These are phyloP conservation scores for Pteromalus puparum DNA, from an alignment of 1,140 invertebrate genomes.

Conservation along the genomic window DNA sequence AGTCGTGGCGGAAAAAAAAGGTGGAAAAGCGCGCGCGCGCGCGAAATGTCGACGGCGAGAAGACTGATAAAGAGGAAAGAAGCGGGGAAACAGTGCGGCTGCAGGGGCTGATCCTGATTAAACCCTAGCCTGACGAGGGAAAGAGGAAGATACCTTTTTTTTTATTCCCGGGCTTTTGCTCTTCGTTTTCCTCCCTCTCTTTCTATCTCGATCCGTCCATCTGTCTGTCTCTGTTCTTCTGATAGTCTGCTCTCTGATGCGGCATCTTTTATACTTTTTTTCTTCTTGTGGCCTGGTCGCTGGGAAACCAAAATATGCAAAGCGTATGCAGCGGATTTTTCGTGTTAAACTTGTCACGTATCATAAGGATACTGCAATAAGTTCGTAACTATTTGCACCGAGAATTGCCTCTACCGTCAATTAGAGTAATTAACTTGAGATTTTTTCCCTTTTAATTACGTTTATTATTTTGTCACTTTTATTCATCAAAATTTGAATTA, in stretches of 20 bases:
- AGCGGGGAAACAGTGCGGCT: slow-evolving; percentile 52
- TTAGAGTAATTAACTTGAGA: too few relatives aligned
- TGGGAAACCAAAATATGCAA: not conserved
- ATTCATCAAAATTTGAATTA: too few relatives aligned
- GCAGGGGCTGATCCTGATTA: slow-evolving; percentile 67
- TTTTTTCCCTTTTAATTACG: too few relatives aligned
- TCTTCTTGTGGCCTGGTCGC: not conserved
- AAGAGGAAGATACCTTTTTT: slow-evolving; percentile 33
- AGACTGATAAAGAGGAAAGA: slow-evolving; percentile 52
- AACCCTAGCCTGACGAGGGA: slow-evolving; percentile 52
- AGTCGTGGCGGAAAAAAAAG: slow-evolving; percentile 25
- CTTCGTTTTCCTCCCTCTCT: slow-evolving; percentile 26
- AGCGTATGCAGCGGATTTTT: not conserved
- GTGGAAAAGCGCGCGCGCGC: slow-evolving; percentile 25
- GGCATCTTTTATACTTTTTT: not conserved
- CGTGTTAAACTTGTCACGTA: too few relatives aligned
- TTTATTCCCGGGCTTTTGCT: slow-evolving; percentile 35
- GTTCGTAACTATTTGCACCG: too few relatives aligned
- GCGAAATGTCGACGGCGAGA: slow-evolving; percentile 48
- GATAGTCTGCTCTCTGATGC: not conserved
- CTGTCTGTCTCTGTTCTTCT: slow-evolving; percentile 10
- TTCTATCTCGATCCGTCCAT: not conserved
- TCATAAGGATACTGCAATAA: too few relatives aligned
- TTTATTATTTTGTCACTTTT: too few relatives aligned
- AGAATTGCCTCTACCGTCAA: too few relatives aligned